Evolutionary conservation across 2,113 vertebrate species (phyloP), one percentile per base, ranked within the genome.

Genomic region (Nothocercus nigrocapillus): DNA sequence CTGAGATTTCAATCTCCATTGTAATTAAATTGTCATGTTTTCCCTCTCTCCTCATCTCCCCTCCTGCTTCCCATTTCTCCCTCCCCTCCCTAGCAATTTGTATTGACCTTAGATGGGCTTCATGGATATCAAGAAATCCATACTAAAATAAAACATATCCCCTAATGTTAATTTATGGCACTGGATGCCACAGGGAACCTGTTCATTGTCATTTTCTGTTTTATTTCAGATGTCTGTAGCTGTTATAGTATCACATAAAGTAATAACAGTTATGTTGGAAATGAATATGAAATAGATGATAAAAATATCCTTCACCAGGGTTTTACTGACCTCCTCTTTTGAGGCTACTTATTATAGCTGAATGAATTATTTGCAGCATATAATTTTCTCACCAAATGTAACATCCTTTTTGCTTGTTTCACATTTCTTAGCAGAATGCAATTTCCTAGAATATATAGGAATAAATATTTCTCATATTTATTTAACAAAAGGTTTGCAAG

Each of bases 251-350:
- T 95, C 84, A 62, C 94, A 93, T 95, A 92, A 94, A 95, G 58
- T 69, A 96, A 89, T 96, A 97, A 96, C 81, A 89, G 91, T 94
- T 95, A 94, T 73, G 86, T 70, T 94, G 66, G 45, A 96, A 94
- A 85, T 94, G 89, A 92, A 95, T 95, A 95, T 82, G 86, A 96
- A 97, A 82, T 86, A 93, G 93, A 89, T 82, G 62, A 89, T 95
- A 95, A 95, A 97, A 95, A 92, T 94, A 95, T 92, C 93, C 77
- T 89, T 92, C 58, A 63, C 81, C 10, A 11, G 91, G 78, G 82
- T 95, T 97, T 95, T 92, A 95, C 86, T 97, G 98, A 97, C 94
- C 97, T 94, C 93, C 91, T n/a, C 97, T 98, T 98, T 97, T 66
- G 84, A 95, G 92, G 89, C 95, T 98, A 96, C 98, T 98, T 97